Conservation (phyloP, 2,797 vertebrate genomes). For the Macrochelys suwanniensis region DNA sequence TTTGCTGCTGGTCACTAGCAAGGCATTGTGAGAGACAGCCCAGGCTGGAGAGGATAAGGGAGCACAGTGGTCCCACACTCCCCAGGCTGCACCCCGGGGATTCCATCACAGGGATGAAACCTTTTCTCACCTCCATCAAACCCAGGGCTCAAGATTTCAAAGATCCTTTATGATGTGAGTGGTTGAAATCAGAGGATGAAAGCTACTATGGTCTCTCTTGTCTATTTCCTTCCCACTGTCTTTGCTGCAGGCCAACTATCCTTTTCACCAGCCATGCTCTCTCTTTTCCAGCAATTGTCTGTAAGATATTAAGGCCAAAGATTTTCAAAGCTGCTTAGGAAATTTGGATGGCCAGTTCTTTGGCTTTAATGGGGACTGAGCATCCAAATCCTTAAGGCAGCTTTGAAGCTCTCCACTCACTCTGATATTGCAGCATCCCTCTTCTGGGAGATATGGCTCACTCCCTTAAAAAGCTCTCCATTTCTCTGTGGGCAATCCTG, state of each 20-base stretch:
- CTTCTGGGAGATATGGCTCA: not conserved
- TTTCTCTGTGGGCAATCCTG: not conserved
- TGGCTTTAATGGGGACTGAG: not conserved
- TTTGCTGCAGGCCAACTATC: not conserved
- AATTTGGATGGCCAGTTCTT: accelerated
- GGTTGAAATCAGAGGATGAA: not conserved
- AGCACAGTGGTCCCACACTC: no score
- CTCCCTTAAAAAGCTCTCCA: not conserved
- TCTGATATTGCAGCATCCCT: accelerated
- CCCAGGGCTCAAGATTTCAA: not conserved
- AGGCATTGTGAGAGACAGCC: no score
- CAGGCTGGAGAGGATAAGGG: no score
- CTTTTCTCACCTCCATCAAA: not conserved
- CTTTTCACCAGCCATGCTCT: not conserved
- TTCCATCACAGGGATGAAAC: not conserved
- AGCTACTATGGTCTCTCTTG: not conserved
- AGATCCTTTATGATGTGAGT: not conserved
- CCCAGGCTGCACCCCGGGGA: no score
- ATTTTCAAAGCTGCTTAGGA: not conserved
- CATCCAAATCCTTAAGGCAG: not conserved
- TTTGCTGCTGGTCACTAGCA: no score
- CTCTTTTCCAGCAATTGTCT: not conserved
- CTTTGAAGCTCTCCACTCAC: not conserved
- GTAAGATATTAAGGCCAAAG: not conserved
- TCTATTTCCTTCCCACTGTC: not conserved